Percentiles rank a stretch among this genome's conserved stretches.
Conservation (phyloP, 1,140 invertebrate species). For the Meloidogyne floridensis region DNA sequence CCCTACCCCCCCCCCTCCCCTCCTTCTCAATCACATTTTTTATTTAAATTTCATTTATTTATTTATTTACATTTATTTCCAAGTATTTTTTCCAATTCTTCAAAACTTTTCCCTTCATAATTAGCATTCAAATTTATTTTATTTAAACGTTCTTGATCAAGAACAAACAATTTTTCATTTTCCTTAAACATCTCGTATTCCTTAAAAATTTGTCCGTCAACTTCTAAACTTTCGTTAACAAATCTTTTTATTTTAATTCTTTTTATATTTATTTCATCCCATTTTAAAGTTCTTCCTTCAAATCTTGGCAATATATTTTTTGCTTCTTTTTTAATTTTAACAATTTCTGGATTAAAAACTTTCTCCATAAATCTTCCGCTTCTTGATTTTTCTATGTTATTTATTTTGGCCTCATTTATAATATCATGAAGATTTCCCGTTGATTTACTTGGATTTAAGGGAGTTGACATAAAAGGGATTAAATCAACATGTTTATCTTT, state of each 20-base stretch:
- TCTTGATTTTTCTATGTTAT: not conserved
- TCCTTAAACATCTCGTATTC: not conserved
- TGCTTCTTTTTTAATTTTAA: not conserved
- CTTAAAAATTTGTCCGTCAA: not conserved
- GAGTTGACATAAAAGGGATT: too few relatives aligned
- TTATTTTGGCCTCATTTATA: not conserved
- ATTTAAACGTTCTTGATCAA: not conserved
- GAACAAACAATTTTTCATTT: not conserved
- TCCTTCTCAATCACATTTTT: too few relatives aligned
- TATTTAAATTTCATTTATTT: too few relatives aligned
- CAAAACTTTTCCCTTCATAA: not conserved
- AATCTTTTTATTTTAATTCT: not conserved
- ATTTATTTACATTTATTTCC: not conserved
- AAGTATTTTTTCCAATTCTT: not conserved
- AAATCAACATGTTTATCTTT: too few relatives aligned
- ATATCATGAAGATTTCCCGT: too few relatives aligned
- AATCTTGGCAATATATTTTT: not conserved
- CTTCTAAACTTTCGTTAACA: not conserved
- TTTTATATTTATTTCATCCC: not conserved
- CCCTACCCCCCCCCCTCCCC: too few relatives aligned
- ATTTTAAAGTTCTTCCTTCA: not conserved
- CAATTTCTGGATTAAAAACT: not conserved
- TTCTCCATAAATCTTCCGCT: not conserved
- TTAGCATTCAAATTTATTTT: too few relatives aligned
- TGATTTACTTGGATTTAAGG: too few relatives aligned